phyloP scores from a whole-genome alignment of 2,113 vertebrate genomes.

The Halichoerus grypus region DNA sequence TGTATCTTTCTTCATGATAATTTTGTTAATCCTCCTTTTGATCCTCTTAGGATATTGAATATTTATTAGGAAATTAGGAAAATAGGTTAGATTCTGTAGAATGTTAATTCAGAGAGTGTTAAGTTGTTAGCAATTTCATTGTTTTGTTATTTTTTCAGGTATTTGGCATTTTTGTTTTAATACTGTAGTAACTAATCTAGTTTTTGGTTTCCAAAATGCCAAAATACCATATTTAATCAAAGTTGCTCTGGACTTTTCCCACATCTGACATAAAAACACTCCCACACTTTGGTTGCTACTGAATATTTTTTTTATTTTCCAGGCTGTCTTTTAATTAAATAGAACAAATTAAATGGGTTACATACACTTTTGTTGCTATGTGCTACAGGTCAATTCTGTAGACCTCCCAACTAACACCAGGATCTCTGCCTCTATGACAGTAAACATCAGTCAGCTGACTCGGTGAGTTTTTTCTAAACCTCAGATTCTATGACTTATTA shows the following conservation, averaged over 20 bases:
- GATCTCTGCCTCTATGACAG: neutral
- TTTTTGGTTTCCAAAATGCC: neutral
- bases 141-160: neutral
- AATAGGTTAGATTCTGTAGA: neutral
- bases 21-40: neutral
- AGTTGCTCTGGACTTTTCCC: neutral
- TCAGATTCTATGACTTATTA: neutral
- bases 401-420: neutral
- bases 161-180: slow-evolving; percentile 9
- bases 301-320: neutral
- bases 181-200: neutral
- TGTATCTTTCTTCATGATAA: neutral
- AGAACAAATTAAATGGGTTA: neutral
- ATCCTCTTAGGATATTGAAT: neutral
- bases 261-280: neutral
- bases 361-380: neutral
- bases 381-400: neutral
- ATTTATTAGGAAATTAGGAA: slow-evolving; percentile 34
- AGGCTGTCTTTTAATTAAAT: neutral
- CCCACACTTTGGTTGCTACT: neutral
- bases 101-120: neutral
- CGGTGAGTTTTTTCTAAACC: neutral
- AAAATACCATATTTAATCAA: neutral
- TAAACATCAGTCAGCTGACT: neutral
- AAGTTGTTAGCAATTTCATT: neutral